Percentiles rank a stretch among this genome's conserved stretches.
These are phyloP conservation scores for Phasia obesa DNA, from an alignment of 2,888 invertebrate species.

Conservation along the genomic window DNA sequence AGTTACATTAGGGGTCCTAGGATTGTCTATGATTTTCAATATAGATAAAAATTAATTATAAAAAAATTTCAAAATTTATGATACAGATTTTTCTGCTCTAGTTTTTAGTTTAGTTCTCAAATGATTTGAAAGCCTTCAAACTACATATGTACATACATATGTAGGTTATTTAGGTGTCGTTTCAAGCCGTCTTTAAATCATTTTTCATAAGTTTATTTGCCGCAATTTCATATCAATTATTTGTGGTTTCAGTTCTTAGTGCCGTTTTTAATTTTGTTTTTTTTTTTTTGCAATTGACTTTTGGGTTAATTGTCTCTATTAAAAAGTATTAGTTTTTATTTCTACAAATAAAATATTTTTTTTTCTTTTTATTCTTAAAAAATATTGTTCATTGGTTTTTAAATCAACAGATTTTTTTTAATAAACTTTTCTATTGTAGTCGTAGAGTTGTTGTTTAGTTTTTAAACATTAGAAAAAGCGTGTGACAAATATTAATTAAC, in stretches of 20 bases:
- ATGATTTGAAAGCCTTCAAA: too few relatives aligned
- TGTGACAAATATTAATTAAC: constrained; percentile 71
- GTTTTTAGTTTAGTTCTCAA: too few relatives aligned
- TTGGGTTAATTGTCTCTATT: constrained; percentile 73
- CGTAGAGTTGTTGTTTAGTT: constrained; percentile 1
- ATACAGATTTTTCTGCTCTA: too few relatives aligned
- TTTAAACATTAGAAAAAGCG: constrained; percentile 45
- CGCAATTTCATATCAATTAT: constrained; percentile 13
- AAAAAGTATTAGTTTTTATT: constrained; percentile 66
- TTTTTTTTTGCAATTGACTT: constrained; percentile 70
- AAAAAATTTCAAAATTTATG: too few relatives aligned
- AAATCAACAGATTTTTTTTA: constrained; percentile 44
- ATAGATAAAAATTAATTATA: too few relatives aligned
- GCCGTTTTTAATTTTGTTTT: constrained; percentile 17
- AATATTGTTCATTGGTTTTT: constrained; percentile 40
- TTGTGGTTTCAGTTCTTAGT: constrained; percentile 23
- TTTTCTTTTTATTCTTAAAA: constrained; percentile 33
- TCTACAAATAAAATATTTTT: constrained; percentile 51
- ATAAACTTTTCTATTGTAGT: constrained; percentile 35
- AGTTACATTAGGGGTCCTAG: too few relatives aligned
- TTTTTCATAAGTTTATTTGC: background rate
- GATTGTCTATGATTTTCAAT: too few relatives aligned
- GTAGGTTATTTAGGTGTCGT: background rate
- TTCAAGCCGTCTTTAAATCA: background rate
- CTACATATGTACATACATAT: background rate